phyloP scores from a whole-genome alignment of 2,888 invertebrate species.

The Melanophora roralis region DNA sequence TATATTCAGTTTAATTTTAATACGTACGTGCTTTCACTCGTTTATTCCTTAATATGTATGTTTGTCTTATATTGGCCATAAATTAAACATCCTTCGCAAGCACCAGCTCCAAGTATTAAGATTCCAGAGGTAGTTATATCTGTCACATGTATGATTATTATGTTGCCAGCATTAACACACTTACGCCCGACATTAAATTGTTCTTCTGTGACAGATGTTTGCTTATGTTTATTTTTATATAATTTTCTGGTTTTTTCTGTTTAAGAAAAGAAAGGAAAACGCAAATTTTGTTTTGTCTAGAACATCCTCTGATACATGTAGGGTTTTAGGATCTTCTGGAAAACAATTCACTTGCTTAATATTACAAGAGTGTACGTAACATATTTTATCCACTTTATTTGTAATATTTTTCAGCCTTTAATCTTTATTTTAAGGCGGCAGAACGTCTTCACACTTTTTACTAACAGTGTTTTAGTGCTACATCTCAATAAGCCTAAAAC shows the following conservation, averaged over 20 bases:
- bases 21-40: no score
- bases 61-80: neutral
- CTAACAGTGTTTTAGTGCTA: no score
- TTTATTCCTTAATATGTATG: no score
- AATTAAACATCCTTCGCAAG: neutral
- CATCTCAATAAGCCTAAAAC: no score
- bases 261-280: neutral
- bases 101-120: neutral
- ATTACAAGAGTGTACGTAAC: no score
- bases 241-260: neutral
- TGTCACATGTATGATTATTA: neutral
- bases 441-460: no score
- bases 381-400: no score
- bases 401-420: no score
- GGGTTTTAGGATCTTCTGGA: neutral
- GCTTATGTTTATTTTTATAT: neutral
- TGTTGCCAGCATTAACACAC: neutral
- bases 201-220: constrained; percentile 31
- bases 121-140: neutral
- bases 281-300: neutral
- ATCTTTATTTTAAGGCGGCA: no score
- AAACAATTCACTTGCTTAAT: no score
- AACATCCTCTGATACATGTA: constrained; percentile 8
- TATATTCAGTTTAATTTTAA: no score
- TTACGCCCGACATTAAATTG: neutral